A percentile compares a stretch with the other conserved stretches of the same genome.
Conservation (phyloP, 2,113 vertebrate species). For the Callopanchax toddi region DNA sequence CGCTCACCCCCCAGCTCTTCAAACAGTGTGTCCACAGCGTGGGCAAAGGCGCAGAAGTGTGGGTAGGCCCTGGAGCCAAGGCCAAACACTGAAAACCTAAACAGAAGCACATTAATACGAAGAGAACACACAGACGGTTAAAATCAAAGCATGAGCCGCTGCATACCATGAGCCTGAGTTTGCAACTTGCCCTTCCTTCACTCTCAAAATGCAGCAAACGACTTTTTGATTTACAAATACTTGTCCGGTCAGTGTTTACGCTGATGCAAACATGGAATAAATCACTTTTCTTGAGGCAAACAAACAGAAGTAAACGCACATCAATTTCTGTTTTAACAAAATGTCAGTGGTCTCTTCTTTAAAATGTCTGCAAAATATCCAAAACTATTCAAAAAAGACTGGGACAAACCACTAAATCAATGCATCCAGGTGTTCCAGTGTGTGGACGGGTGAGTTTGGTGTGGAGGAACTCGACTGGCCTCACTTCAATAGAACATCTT, state of each 20-base stretch:
- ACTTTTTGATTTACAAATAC: not conserved
- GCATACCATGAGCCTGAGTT: conserved; percentile 1
- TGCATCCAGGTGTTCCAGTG: too few relatives aligned
- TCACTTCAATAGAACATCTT: too few relatives aligned
- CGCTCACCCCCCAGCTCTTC: conserved; percentile 96
- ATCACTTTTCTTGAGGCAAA: not conserved
- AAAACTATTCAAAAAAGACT: not conserved
- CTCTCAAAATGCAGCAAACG: conserved; percentile 19
- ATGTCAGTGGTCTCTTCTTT: not conserved
- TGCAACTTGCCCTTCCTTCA: not conserved
- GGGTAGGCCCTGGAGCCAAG: conserved; percentile 96
- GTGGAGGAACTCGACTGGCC: too few relatives aligned
- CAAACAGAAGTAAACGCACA: too few relatives aligned
- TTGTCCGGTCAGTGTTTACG: conserved; percentile 3
- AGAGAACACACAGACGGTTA: not conserved
- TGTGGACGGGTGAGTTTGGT: too few relatives aligned
- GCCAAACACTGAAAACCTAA: conserved; percentile 96
- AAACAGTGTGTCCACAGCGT: conserved; percentile 94
- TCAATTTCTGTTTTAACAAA: not conserved
- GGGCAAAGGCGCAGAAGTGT: conserved; percentile 98
- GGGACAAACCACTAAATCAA: too few relatives aligned
- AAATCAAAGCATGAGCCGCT: not conserved
- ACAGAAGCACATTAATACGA: conserved; percentile 15
- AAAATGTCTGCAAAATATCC: conserved; percentile 29
- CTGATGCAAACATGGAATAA: not conserved